Evolutionary conservation across 2,888 invertebrate species (phyloP).

Genomic region (Cyrtodaria siliqua): DNA sequence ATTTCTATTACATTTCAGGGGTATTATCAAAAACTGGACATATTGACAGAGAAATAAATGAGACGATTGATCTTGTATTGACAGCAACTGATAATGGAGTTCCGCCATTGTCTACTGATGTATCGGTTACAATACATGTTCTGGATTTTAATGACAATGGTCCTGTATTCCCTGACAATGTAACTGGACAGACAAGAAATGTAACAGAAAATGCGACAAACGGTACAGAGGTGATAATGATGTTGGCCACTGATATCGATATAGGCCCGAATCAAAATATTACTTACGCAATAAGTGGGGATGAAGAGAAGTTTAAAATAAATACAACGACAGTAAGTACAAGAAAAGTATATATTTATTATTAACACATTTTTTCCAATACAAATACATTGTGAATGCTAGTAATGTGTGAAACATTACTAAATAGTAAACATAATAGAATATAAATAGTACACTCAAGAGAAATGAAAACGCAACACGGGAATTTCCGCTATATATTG

Average conservation of each 20-base stretch:
- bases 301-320: constrained; percentile 14
- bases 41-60: constrained; percentile 47
- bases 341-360: no score
- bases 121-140: constrained; percentile 24
- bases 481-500: no score
- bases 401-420: no score
- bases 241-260: constrained; percentile 43
- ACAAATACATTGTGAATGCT: no score
- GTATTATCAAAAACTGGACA: constrained; percentile 28
- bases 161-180: constrained; percentile 24
- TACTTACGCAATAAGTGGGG: constrained; percentile 27
- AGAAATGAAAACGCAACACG: no score
- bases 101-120: constrained; percentile 16
- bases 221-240: background rate
- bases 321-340: constrained; percentile 31
- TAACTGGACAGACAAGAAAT: background rate
- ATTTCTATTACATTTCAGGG: constrained; percentile 17
- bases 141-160: constrained; percentile 54
- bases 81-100: constrained; percentile 50
- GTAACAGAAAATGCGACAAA: constrained; percentile 27
- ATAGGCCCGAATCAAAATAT: constrained; percentile 29
- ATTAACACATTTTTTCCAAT: no score
- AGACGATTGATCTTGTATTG: constrained; percentile 21
- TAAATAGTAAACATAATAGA: no score
- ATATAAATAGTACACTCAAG: no score